A percentile compares a stretch with the other conserved stretches of the same genome.
Evolutionary conservation across 2,797 vertebrate species (phyloP).

Genomic region (Anabas testudineus): DNA sequence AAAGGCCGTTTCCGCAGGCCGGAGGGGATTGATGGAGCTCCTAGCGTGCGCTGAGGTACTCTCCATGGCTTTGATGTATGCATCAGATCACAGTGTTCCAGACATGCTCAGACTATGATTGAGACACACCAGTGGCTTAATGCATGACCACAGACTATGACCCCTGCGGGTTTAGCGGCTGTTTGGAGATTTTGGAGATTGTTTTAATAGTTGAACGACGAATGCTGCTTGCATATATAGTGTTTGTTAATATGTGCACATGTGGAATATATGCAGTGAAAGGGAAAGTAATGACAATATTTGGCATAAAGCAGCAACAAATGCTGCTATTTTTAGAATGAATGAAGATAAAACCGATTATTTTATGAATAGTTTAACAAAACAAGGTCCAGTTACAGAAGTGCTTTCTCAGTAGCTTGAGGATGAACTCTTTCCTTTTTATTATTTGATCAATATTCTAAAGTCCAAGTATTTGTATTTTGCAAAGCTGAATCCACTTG

Average conservation of each 20-base stretch:
- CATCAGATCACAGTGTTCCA: slow-evolving; percentile 47
- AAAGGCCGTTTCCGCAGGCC: slow-evolving; percentile 59
- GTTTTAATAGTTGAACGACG: slow-evolving; percentile 23
- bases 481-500: slow-evolving; percentile 33
- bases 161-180: slow-evolving; percentile 37
- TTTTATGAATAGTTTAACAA: no score
- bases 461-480: slow-evolving; percentile 27
- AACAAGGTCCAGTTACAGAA: no score
- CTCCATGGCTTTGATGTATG: slow-evolving; percentile 54
- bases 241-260: background rate
- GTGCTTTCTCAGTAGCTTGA: no score
- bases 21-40: slow-evolving; percentile 69
- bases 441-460: no score
- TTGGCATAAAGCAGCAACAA: background rate
- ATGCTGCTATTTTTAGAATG: background rate
- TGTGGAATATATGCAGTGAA: background rate
- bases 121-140: slow-evolving; percentile 30
- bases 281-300: background rate
- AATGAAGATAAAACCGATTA: background rate
- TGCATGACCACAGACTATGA: slow-evolving; percentile 43
- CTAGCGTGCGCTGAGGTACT: slow-evolving; percentile 54
- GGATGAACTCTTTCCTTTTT: no score
- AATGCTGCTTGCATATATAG: background rate
- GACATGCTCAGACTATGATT: slow-evolving; percentile 43
- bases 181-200: slow-evolving; percentile 13